A percentile compares a stretch with the other conserved stretches of the same genome.
Evolutionary conservation across 2,888 invertebrate species (phyloP).

Genomic region (Octodonta nipae): DNA sequence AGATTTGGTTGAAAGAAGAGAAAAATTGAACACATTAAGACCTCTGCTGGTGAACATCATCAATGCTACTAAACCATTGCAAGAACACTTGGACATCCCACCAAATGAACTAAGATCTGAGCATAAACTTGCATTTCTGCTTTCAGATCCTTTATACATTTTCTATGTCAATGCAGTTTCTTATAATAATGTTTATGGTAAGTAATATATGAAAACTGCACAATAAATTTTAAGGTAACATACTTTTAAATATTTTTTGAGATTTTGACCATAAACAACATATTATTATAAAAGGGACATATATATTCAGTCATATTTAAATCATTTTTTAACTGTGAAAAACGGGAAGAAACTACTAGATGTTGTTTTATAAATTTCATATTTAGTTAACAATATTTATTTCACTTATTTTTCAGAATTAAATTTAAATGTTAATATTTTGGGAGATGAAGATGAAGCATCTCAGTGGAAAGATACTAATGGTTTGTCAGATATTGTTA

Average conservation of each 20-base stretch:
- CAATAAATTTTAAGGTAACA: constrained; percentile 1
- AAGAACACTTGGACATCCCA: constrained; percentile 72
- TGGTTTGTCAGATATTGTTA: constrained; percentile 44
- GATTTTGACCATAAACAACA: too few species aligned
- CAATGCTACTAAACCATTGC: constrained; percentile 74
- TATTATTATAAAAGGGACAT: too few species aligned
- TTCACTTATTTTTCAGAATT: constrained; percentile 33
- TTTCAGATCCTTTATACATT: constrained; percentile 74
- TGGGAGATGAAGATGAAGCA: constrained; percentile 60
- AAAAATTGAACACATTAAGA: constrained; percentile 62
- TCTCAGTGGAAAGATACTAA: constrained; percentile 39
- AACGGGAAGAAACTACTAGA: too few species aligned
- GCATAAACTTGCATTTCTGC: constrained; percentile 56
- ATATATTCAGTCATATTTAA: too few species aligned
- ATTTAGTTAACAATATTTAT: too few species aligned
- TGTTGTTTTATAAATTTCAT: too few species aligned
- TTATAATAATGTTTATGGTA: constrained; percentile 64
- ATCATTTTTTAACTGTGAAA: too few species aligned
- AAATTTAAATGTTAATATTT: constrained; percentile 39
- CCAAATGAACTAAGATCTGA: constrained; percentile 68
- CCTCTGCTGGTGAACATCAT: constrained; percentile 62
- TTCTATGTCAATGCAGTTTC: constrained; percentile 75
- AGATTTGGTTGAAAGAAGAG: constrained; percentile 29
- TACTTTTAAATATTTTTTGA: too few species aligned
- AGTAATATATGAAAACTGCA: too few species aligned